Base-by-base conservation (phyloP, 1,140 invertebrate species). In the Doryteuthis pealeii region DNA sequence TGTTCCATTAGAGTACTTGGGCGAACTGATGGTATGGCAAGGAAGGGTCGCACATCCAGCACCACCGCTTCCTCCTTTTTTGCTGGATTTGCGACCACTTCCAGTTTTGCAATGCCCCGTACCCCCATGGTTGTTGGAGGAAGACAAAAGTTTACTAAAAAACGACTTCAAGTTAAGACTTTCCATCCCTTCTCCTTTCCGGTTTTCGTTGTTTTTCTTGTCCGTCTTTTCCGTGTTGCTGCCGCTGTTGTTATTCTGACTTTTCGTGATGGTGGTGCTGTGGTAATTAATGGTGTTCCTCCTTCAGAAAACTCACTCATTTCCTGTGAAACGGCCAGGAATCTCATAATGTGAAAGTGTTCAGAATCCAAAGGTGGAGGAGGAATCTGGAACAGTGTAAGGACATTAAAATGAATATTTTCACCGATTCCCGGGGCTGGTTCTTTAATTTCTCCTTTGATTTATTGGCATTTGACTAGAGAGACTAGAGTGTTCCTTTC, bases 121-220 rank as follows among this genome's bases (percentile, higher is more conserved):
- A 33, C 66, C 30, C 18, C 66, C 66, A 33, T 68, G 66, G 66
- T 33, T 68, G 35, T 40, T 40, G 4, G 35, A 5, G 66, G 66
- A 68, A 33, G 66, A 68, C 30, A 68, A 33, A 22, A 68, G 31
- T 33, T 33, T 68, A 18, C 26, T 68, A 30, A 68, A 68, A 33
- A 68, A 68, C 31, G 66, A 68, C 66, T 68, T 68, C 66, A 68
- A 22, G 28, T 33, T 31, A 32, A 68, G 32, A 33, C 66, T 68
- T 33, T 68, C 66, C 66, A 68, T 68, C 10, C 6, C 15, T 10
- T 40, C 35, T 40, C 35, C 54, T 62, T 22, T n/a, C 22, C 54
- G 3, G 54, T 62, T 62, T 62, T 62, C 54, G 54, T 62, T 62
- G 54, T 62, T 62, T 62, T 62, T 28, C 22, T 8, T 5, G 54